These are phyloP conservation scores for Colletes gigas DNA, from an alignment of 1,140 invertebrate genomes.

Conservation along the genomic window DNA sequence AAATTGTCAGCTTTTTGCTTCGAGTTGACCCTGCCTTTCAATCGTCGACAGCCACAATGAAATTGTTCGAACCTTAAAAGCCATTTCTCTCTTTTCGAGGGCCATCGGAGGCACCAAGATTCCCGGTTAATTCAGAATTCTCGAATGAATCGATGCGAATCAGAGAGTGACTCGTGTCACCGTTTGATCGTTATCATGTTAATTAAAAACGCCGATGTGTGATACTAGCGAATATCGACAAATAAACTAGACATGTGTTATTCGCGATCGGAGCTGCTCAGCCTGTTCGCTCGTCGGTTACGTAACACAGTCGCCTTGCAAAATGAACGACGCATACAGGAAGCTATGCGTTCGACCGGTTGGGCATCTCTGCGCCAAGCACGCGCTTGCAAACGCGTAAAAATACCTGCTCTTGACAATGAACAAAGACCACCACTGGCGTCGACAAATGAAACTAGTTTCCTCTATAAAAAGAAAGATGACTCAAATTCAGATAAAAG, in stretches of 20 bases:
- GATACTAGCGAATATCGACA: not conserved
- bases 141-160: not conserved
- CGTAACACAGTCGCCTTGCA: conserved; percentile 19
- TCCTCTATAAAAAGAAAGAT: too few relatives aligned
- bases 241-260: not conserved
- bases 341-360: conserved; percentile 19
- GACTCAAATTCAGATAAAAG: too few relatives aligned
- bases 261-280: not conserved
- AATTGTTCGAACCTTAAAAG: too few relatives aligned
- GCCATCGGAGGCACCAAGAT: too few relatives aligned
- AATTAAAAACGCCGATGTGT: not conserved
- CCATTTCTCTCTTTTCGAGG: too few relatives aligned
- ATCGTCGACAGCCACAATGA: too few relatives aligned
- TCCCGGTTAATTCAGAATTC: too few relatives aligned
- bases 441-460: conserved; percentile 14
- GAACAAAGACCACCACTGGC: conserved; percentile 10
- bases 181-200: not conserved
- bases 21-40: too few relatives aligned
- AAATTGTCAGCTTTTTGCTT: too few relatives aligned
- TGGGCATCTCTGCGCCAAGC: conserved; percentile 12
- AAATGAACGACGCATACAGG: conserved; percentile 17
- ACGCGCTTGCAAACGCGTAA: conserved; percentile 14
- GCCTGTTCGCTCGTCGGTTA: not conserved
- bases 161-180: not conserved
- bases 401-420: conserved; percentile 45